Evolutionary conservation across 2,888 invertebrate species (phyloP).

Genomic region (Ceriagrion tenellum): DNA sequence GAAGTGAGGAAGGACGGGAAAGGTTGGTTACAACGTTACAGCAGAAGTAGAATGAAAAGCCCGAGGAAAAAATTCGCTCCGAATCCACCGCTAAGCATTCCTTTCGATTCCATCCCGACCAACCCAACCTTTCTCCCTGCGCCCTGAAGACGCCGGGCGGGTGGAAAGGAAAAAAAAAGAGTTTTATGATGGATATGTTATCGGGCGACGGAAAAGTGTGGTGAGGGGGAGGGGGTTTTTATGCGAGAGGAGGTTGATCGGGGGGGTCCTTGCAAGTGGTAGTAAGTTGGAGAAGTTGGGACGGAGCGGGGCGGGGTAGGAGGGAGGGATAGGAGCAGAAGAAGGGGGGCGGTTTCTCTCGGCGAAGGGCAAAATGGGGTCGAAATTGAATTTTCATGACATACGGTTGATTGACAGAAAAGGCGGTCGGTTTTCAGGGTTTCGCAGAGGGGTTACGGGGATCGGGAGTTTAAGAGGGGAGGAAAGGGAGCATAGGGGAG

Average conservation of each 20-base stretch:
- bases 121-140: background rate
- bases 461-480: background rate
- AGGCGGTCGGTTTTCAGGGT: constrained; percentile 44
- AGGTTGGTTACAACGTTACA: background rate
- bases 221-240: background rate
- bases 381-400: constrained; percentile 66
- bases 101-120: background rate
- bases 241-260: background rate
- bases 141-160: no score
- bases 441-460: background rate
- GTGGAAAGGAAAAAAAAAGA: background rate
- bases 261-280: background rate
- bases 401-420: constrained; percentile 54
- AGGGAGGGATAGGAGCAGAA: background rate
- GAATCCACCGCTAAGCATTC: constrained; percentile 9
- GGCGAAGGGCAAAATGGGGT: constrained; percentile 27
- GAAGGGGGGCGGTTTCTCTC: background rate
- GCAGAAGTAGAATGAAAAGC: background rate
- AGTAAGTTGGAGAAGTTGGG: background rate
- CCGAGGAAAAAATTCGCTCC: background rate
- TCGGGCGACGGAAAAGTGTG: constrained; percentile 19
- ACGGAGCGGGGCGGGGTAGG: background rate
- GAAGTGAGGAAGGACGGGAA: background rate
- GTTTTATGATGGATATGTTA: constrained; percentile 43
- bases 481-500: background rate